Evolutionary conservation across 2,888 invertebrate genomes (phyloP), one percentile per base, ranked within the genome.

Genomic region (Sinodicranocentrus sp.): DNA sequence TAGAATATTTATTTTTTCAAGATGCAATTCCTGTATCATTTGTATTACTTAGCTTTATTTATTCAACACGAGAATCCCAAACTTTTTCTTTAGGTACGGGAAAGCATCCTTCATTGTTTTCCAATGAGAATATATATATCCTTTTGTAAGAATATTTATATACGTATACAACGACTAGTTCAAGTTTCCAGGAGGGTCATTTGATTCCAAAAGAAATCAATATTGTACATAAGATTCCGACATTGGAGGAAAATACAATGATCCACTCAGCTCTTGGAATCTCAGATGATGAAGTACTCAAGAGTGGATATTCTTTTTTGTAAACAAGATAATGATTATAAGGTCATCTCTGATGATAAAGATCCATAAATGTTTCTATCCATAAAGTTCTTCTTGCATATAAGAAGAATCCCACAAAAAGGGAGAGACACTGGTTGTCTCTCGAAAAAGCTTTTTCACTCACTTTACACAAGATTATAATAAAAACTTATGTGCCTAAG

Each of bases 381-480:
- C 33, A 33, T n/a, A n/a, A n/a, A n/a, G n/a, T 54, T n/a, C 17
- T n/a, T 54, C 3, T 52, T 52, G 21, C 52, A 5, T 52, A 2
- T 17, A 54, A 19, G 21, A 54, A 17, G 21, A 10, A 54, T 52
- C 13, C 15, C 19, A 23, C 15, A 61, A 10, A 33, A 33, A 6
- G 33, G 33, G 33, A 33, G 72, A 72, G 25, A 72, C 44, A 33
- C 54, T n/a, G n/a, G n/a, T n/a, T n/a, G n/a, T 57, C 72, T 25
- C 21, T 28, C 21, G 25, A 65, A 33, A 52, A 44, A 25, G 44
- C 26, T 65, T 73, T 63, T 39, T 65, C 63, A 75, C 65, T 76
- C 76, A 76, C 76, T 76, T 76, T 63, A 76, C 76, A 76, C 63
- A 48, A 39, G 48, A 76, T 76, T 52, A 52, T 76, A 65, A 75